Percentiles rank a stretch among this genome's conserved stretches.
phyloP scores from a whole-genome alignment of 2,888 invertebrate genomes.

The Drosophila infuscata region DNA sequence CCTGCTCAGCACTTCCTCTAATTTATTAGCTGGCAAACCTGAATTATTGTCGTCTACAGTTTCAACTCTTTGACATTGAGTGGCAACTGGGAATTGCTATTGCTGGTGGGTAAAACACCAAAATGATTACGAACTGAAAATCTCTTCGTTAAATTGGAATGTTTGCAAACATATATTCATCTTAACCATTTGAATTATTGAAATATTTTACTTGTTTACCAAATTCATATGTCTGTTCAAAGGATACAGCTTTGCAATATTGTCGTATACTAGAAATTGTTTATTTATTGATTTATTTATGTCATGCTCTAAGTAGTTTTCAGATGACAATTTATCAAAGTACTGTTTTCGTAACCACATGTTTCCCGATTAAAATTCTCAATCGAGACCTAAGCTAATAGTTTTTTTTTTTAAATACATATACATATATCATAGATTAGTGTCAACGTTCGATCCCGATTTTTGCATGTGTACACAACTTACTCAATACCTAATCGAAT shows the following conservation, averaged over 20 bases:
- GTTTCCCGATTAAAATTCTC: too few species aligned
- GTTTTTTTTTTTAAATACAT: too few species aligned
- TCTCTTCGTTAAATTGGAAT: constrained; percentile 5
- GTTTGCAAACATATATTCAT: neutral
- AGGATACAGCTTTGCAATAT: neutral
- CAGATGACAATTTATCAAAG: too few species aligned
- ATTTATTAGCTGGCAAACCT: constrained; percentile 76
- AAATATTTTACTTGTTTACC: neutral
- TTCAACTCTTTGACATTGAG: constrained; percentile 66
- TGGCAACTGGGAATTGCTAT: constrained; percentile 68
- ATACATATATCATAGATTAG: too few species aligned
- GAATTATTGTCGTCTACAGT: constrained; percentile 70
- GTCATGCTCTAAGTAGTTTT: neutral
- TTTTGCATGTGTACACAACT: neutral
- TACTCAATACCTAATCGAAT: too few species aligned
- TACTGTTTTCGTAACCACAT: too few species aligned
- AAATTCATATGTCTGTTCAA: neutral
- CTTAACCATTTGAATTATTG: neutral
- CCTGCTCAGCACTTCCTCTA: constrained; percentile 48
- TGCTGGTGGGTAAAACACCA: neutral
- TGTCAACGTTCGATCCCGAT: neutral
- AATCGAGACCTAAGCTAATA: too few species aligned
- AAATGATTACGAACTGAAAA: constrained; percentile 6
- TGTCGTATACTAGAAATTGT: neutral
- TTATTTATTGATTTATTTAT: neutral